Base-by-base conservation (phyloP, 1,140 invertebrate species). In the Popillia japonica region DNA sequence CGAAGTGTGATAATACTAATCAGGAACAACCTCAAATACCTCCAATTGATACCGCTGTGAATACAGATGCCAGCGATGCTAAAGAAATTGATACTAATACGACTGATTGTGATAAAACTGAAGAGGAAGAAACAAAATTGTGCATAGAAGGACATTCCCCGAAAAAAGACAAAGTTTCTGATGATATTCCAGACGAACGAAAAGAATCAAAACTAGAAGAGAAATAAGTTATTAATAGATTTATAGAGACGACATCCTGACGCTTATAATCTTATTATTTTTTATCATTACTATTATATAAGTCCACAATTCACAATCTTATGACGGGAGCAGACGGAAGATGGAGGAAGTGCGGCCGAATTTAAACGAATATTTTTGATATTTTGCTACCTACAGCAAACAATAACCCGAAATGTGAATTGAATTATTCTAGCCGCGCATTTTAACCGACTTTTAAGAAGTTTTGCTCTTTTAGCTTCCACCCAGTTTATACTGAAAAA, bases 341-440 rank as follows among this genome's bases (percentile, higher is more conserved):
- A 22, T 68, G n/a, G 17, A n/a, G n/a, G 44, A 14, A 55, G 11
- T 64, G 14, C 27, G 20, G 20, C 27, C 9, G 61, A 68, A 9
- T 68, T 68, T 68, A 68, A 34, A 6, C 20, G 27, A 68, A 34
- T 27, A 68, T 68, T 68, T 68, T 68, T 68, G 61, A 68, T 68
- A 68, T 68, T 23, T 27, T 68, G 20, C 27, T 68, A 68, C 22
- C 27, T 68, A 68, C 22, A 68, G 22, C 61, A 68, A 55, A 6
- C 6, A 17, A 27, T 68, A 20, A 10, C 9, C 22, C 61, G 6
- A 11, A 22, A 17, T 17, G 11, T 64, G 9, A 34, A 68, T 11
- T 2, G 4, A 17, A 64, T 64, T 64, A 22, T 68, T 27, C 20
- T 68, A 68, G 22, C 8, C 22, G 11, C 27, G 22, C 22, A 11